Evolutionary conservation across 2,113 vertebrate genomes (phyloP).

Genomic region (Pheucticus melanocephalus): DNA sequence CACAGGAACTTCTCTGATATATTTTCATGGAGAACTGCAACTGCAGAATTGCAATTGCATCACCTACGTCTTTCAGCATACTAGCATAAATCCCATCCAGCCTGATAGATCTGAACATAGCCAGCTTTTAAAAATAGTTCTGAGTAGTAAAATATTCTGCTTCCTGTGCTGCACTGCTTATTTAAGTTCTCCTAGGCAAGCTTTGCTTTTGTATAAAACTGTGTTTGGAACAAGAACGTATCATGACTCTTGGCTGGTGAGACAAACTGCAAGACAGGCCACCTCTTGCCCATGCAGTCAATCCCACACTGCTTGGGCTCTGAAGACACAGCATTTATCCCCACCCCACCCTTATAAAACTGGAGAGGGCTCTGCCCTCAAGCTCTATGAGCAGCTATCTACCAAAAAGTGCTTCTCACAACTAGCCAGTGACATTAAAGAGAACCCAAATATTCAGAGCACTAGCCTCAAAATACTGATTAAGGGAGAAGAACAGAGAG

Average conservation of each 20-base stretch:
- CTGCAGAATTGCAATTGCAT: neutral
- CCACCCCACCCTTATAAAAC: neutral
- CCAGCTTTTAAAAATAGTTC: neutral
- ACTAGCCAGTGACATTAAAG: neutral
- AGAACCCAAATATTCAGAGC: neutral
- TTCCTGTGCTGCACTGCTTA: neutral
- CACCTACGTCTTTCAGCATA: neutral
- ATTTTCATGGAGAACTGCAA: neutral
- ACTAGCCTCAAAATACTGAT: neutral
- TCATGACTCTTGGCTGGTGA: neutral
- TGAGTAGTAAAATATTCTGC: neutral
- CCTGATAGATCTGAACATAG: neutral
- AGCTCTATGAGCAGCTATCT: neutral
- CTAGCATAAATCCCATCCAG: neutral
- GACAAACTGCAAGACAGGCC: neutral
- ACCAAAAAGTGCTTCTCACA: neutral
- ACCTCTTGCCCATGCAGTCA: rapidly evolving
- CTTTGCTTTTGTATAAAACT: neutral
- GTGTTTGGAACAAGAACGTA: neutral
- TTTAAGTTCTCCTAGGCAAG: neutral
- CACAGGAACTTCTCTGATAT: neutral
- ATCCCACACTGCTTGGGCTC: neutral
- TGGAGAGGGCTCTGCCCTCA: neutral
- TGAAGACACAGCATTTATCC: neutral
- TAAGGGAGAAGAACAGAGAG: neutral